Percentiles rank a stretch among this genome's conserved stretches.
Conservation (phyloP, 2,888 invertebrate species). For the Leistus spinibarbis region DNA sequence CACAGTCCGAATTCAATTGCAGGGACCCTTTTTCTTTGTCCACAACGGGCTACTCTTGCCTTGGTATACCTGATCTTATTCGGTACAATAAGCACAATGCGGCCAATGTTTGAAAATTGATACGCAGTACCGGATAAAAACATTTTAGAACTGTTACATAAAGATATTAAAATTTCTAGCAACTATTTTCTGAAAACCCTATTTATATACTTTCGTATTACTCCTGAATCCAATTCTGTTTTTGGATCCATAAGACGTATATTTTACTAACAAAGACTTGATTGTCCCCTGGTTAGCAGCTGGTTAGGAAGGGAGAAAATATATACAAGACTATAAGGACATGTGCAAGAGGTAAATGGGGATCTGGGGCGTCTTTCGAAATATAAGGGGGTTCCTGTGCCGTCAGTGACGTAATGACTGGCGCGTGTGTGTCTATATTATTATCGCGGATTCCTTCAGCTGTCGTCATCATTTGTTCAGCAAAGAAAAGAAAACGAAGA, state of each 20-base stretch:
- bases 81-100: background rate
- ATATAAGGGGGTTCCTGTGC: conserved; percentile 5
- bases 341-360: conserved; percentile 14
- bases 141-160: background rate
- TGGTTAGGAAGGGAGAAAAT: conserved; percentile 6
- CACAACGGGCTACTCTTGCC: background rate
- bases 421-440: conserved; percentile 9
- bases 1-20: background rate
- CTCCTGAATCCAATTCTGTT: background rate
- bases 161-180: background rate
- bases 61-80: background rate
- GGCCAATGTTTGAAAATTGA: background rate
- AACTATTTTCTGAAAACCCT: background rate
- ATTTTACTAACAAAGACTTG: conserved; percentile 31
- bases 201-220: background rate
- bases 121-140: background rate
- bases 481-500: background rate
- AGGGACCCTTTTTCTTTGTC: background rate
- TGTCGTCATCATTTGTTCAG: conserved; percentile 11
- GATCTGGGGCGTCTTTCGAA: background rate
- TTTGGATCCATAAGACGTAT: conserved; percentile 12
- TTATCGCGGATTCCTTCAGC: conserved; percentile 34
- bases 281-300: conserved; percentile 10
- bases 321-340: conserved; percentile 16
- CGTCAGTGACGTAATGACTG: conserved; percentile 25